Evolutionary conservation across 2,888 invertebrate species (phyloP), one percentile per base, ranked within the genome.

Genomic region (Cataglyphis cursor): DNA sequence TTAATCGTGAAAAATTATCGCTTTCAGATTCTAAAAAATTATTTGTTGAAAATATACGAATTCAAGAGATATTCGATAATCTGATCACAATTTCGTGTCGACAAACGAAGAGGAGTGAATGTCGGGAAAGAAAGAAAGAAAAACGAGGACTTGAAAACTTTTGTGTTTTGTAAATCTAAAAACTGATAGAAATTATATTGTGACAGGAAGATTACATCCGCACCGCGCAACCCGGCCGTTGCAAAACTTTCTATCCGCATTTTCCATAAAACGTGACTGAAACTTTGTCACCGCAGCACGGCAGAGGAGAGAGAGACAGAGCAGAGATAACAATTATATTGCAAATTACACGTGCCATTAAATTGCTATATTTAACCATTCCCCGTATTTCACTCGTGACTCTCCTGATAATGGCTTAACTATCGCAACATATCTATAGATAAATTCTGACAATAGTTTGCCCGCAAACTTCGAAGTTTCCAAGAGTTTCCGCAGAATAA

Each of bases 241-340:
- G 68, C n/a, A 28, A 66, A 66, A 66, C 41, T 76, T 66, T 57
- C 66, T 28, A 51, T 74, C 10, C 41, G 28, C 18, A 51, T 15
- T 28, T 76, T 57, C 54, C 70, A 10, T 31, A 68, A 78, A 66
- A 66, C 68, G 28, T 57, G 57, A 68, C 31, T 57, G 21, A 68
- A 28, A 68, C 57, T 28, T 38, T 51, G 21, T 59, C n/a, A 64
- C 18, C 54, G 41, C 68, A 10, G n/a, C n/a, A 12, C 2, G 18
- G 6, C 8, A 12, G 15, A 76, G 48, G 21, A 21, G 28, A 15
- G 44, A 28, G 24, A 28, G 24, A 28, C 9, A 15, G 44, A 66
- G 24, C 10, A 48, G 18, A 31, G 9, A 10, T 66, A 28, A 68
- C 48, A 68, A 68, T 78, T 65, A 28, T 21, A 78, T 48, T 68